phyloP scores from a whole-genome alignment of 1,140 invertebrate species.

The Macrotrachela quadricornifera region DNA sequence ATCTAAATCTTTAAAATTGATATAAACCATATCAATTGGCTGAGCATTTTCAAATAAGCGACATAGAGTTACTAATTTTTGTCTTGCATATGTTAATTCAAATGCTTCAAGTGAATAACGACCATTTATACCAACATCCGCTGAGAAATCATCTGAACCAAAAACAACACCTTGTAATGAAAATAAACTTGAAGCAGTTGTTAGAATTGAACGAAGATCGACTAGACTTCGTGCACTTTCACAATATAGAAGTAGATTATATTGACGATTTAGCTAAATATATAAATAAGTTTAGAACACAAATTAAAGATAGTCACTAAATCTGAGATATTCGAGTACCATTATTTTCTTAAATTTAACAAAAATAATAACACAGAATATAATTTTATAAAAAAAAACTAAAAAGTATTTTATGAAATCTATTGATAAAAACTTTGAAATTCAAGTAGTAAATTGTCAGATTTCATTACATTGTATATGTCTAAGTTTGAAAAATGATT shows the following conservation, averaged over 20 bases:
- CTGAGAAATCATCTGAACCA: conserved; percentile 48
- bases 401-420: no score
- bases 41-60: conserved; percentile 30
- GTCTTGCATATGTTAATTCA: conserved; percentile 43
- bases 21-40: conserved; percentile 49
- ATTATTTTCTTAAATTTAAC: no score
- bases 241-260: conserved; percentile 34
- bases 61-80: conserved; percentile 38
- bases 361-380: no score
- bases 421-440: no score
- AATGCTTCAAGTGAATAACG: conserved; percentile 29
- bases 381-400: no score
- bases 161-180: conserved; percentile 41
- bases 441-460: no score
- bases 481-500: no score
- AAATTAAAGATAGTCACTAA: no score
- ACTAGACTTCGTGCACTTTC: conserved; percentile 42
- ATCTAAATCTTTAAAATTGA: conserved; percentile 41
- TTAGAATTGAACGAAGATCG: conserved; percentile 38
- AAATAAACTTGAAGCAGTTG: conserved; percentile 30
- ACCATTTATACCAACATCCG: conserved; percentile 42
- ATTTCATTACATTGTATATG: no score
- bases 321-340: no score
- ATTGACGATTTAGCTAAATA: no score
- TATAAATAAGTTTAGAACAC: no score